Evolutionary conservation across 2,113 vertebrate genomes (phyloP).

Genomic region (Sylvietta virens): DNA sequence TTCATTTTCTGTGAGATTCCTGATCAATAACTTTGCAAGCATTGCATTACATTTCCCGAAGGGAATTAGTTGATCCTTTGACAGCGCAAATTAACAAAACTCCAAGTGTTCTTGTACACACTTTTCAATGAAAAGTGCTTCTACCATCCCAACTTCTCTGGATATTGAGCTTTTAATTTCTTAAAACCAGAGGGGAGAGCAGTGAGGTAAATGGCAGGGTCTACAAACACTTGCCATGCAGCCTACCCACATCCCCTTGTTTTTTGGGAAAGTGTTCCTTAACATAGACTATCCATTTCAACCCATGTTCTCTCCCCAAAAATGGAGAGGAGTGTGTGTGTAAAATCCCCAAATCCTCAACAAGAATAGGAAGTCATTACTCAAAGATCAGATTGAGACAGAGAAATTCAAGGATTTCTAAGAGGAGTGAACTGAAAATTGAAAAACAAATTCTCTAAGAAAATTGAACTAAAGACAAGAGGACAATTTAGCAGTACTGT

Average conservation of each 20-base stretch:
- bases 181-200: background rate
- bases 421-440: background rate
- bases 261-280: background rate
- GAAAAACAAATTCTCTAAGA: background rate
- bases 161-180: background rate
- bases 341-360: background rate
- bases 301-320: accelerated
- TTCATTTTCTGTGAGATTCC: background rate
- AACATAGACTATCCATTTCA: background rate
- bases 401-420: background rate
- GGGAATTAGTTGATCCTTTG: background rate
- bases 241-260: background rate
- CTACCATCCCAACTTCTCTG: background rate
- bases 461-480: background rate
- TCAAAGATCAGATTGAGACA: background rate
- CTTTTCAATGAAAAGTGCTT: background rate
- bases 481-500: background rate
- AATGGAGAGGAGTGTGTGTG: background rate
- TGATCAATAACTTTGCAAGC: background rate
- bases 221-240: background rate
- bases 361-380: background rate
- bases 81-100: background rate
- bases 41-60: background rate
- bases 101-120: background rate
- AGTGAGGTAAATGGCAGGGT: background rate